These are phyloP conservation scores for Fopius arisanus DNA, from an alignment of 1,140 invertebrate species.

Conservation along the genomic window DNA sequence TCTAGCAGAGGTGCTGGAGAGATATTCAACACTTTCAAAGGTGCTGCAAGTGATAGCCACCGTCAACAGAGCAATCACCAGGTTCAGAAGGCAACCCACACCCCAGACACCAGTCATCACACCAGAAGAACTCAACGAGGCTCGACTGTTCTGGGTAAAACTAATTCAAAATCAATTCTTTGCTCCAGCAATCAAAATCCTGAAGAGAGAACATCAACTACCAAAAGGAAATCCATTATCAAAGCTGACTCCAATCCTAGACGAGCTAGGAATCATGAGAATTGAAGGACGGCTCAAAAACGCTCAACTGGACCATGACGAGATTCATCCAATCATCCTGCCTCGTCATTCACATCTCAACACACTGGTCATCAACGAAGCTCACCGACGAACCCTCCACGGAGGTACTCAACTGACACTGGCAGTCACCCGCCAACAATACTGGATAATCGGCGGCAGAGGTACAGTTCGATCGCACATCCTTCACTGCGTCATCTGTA, in stretches of 20 bases:
- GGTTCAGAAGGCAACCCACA: too few species aligned
- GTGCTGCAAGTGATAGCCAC: too few species aligned
- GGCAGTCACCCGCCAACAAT: constrained; percentile 35
- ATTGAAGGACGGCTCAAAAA: background rate
- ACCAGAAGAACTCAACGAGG: too few species aligned
- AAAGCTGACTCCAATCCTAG: background rate
- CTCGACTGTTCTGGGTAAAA: too few species aligned
- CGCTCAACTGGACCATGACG: background rate
- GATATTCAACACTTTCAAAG: too few species aligned
- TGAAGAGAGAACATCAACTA: background rate
- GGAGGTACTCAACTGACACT: constrained; percentile 40
- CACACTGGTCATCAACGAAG: constrained; percentile 36
- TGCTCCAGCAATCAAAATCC: too few species aligned
- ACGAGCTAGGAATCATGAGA: too few species aligned
- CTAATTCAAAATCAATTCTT: too few species aligned
- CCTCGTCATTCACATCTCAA: too few species aligned
- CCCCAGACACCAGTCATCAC: too few species aligned
- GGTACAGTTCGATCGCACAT: constrained; percentile 16
- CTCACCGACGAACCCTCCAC: constrained; percentile 40
- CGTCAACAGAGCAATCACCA: too few species aligned
- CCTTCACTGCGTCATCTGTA: constrained; percentile 3
- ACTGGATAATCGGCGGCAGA: constrained; percentile 40
- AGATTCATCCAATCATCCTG: constrained; percentile 40
- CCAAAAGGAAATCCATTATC: background rate
- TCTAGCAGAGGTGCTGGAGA: too few species aligned